These are phyloP conservation scores for Champsocephalus gunnari DNA, from an alignment of 2,797 vertebrate genomes.

Conservation along the genomic window DNA sequence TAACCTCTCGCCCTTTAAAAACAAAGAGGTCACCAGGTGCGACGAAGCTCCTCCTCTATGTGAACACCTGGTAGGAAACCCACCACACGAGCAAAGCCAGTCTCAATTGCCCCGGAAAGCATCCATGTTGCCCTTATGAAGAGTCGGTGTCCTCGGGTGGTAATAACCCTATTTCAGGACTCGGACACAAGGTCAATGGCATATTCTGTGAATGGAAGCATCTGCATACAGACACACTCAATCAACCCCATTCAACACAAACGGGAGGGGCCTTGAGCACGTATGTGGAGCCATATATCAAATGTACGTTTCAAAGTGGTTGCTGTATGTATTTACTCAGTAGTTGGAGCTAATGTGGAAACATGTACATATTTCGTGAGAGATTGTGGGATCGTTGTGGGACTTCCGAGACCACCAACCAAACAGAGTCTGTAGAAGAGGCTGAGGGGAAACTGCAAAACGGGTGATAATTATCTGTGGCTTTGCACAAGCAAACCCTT, in stretches of 20 bases:
- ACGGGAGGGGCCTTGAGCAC: conserved; percentile 41
- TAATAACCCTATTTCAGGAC: background rate
- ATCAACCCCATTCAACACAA: conserved; percentile 44
- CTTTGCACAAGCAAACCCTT: background rate
- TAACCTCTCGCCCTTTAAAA: conserved; percentile 41
- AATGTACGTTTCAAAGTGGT: conserved; percentile 36
- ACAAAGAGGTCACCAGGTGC: conserved; percentile 58
- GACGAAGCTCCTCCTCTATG: conserved; percentile 27
- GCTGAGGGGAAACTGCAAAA: background rate
- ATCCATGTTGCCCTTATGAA: conserved; percentile 5
- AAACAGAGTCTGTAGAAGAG: background rate
- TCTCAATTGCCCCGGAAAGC: conserved; percentile 8
- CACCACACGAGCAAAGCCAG: conserved; percentile 24
- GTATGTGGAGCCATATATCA: conserved; percentile 36
- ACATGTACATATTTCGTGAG: conserved; percentile 62
- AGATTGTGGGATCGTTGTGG: conserved; percentile 17
- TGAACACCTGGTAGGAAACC: conserved; percentile 60
- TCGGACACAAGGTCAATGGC: background rate
- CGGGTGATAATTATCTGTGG: background rate
- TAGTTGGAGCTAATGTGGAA: conserved; percentile 41
- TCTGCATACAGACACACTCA: conserved; percentile 2
- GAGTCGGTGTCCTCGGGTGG: conserved; percentile 12
- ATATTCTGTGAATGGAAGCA: background rate
- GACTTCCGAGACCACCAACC: conserved; percentile 48
- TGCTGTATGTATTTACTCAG: conserved; percentile 55